Percentiles rank a stretch among this genome's conserved stretches.
Evolutionary conservation across 2,797 vertebrate genomes (phyloP).

Genomic region (Phalloptychus januarius): DNA sequence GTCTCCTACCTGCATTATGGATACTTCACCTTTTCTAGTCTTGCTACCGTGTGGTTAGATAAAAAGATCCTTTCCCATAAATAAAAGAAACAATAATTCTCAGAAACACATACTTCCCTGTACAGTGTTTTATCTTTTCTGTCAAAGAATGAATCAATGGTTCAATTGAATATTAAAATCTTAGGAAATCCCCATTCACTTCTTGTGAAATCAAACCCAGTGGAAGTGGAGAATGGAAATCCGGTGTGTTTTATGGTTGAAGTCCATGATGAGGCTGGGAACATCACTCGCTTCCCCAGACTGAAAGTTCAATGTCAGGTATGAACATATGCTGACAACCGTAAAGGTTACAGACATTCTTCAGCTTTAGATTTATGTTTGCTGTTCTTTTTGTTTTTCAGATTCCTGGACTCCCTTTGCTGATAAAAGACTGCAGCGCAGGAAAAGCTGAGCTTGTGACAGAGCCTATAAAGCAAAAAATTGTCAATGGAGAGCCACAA

Average conservation of each 20-base stretch:
- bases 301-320: constrained; percentile 88
- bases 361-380: not conserved
- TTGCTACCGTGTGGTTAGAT: not conserved
- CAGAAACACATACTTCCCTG: not conserved
- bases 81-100: not conserved
- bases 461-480: constrained; percentile 83
- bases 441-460: constrained; percentile 85
- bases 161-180: constrained; percentile 8
- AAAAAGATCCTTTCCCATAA: not conserved
- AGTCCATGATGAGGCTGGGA: constrained; percentile 88
- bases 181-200: constrained; percentile 82
- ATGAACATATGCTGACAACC: constrained; percentile 21
- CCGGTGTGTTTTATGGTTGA: constrained; percentile 83
- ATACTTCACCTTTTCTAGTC: not conserved
- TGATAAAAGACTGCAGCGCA: constrained; percentile 85
- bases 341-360: not conserved
- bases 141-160: not conserved
- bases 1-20: not conserved
- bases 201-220: constrained; percentile 78
- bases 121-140: not conserved
- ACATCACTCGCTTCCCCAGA: constrained; percentile 84
- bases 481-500: constrained; percentile 80
- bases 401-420: constrained; percentile 79
- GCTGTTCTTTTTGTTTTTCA: constrained; percentile 51
- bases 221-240: constrained; percentile 88